Evolutionary conservation across 2,113 vertebrate genomes (phyloP), one percentile per base, ranked within the genome.

Genomic region (Todiramphus saurophagus): DNA sequence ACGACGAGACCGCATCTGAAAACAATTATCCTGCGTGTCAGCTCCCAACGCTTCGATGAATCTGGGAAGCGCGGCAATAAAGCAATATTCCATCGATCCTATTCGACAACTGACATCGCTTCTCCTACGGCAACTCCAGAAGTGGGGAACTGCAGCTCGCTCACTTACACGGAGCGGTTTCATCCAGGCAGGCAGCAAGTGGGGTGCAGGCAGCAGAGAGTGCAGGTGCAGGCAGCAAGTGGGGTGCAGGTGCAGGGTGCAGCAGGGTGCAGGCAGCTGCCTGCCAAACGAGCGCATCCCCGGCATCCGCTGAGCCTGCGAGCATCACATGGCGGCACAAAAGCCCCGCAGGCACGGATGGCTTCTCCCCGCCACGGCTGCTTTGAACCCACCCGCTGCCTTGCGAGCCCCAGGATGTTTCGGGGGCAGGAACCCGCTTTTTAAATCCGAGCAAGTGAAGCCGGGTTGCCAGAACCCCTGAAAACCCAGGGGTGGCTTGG

Each of bases 91-190:
- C 8, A 2, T 24, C 27, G 28, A 9, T 51, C 13, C 48, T 3
- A 16, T 0, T 9, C 64, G 1, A 2, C 37, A 59, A 17, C 19
- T 10, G 2, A 3, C 41, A 30, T 4, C 35, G 4, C 56, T 2
- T 2, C 44, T 4, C 11, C 67, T 20, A 31, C 13, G 18, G 89
- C 62, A 9, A 7, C 33, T 10, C 23, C 75, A 30, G 3, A 5
- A 10, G 17, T 0, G 43, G 31, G 5, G 48, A 25, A 9, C 43
- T 56, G 25, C 64, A 16, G 55, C 39, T 70, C 30, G 13, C 50
- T 6, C 2, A 7, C 24, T 43, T 1, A 21, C 20, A 7, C 10
- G 33, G 50, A 74, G 70, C 5, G 19, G 7, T 1, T 59, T 50
- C 7, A 55, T 35, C 37, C 59, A 35, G 79, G 62, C 33, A 11